These are phyloP conservation scores for Harpegnathos saltator DNA, from an alignment of 1,140 invertebrate genomes.

Conservation along the genomic window DNA sequence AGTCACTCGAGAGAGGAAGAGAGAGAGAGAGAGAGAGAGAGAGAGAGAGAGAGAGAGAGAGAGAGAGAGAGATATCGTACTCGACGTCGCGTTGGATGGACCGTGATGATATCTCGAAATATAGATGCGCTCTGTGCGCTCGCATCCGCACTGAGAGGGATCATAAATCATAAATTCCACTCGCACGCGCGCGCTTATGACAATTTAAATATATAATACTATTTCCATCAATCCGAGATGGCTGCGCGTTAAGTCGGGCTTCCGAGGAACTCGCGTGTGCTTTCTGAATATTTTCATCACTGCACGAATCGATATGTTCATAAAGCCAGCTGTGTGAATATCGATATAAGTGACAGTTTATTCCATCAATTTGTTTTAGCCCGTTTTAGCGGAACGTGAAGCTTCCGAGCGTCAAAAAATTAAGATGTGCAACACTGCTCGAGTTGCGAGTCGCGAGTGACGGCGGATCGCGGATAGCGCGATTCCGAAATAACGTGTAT, in stretches of 20 bases:
- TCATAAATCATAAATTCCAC: too few species aligned
- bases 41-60: background rate
- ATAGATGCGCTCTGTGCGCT: background rate
- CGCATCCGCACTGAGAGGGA: background rate
- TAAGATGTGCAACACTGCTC: conserved; percentile 4
- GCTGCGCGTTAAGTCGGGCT: background rate
- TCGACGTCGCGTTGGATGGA: conserved; percentile 53
- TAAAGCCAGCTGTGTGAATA: background rate
- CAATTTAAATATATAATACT: too few species aligned
- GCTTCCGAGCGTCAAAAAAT: background rate
- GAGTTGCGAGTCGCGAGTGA: too few species aligned
- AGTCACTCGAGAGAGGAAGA: conserved; percentile 41
- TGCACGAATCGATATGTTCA: background rate
- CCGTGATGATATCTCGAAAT: conserved; percentile 42
- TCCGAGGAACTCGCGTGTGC: background rate
- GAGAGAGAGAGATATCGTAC: conserved; percentile 23
- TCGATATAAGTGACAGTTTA: background rate
- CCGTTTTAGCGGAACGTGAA: background rate
- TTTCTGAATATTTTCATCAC: background rate
- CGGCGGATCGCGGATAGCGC: background rate
- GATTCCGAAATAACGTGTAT: conserved; percentile 31
- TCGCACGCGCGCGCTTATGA: too few species aligned
- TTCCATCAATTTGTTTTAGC: background rate
- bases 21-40: background rate
- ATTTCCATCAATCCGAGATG: conserved; percentile 16